Conservation (phyloP, 2,888 invertebrate genomes). For the Cactoblastis cactorum region DNA sequence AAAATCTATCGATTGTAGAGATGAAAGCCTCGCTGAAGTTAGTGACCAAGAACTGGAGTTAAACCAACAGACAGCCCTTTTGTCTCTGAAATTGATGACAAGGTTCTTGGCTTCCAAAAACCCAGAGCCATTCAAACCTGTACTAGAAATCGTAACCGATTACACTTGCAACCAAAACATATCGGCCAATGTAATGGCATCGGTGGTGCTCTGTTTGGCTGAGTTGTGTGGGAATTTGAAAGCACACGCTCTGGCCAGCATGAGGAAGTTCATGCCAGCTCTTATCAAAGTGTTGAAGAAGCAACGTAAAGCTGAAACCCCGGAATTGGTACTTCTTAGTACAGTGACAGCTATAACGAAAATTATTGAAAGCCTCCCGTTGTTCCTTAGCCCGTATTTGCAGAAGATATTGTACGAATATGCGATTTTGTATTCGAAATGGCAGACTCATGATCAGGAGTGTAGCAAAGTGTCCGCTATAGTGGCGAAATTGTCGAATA, state of each 20-base stretch:
- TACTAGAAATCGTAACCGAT: slow-evolving; percentile 83
- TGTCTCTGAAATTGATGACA: slow-evolving; percentile 90
- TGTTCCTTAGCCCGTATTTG: slow-evolving; percentile 92
- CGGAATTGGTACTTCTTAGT: slow-evolving; percentile 83
- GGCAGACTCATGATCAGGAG: slow-evolving; percentile 67
- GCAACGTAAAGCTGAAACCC: slow-evolving; percentile 79
- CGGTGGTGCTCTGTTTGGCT: slow-evolving; percentile 86
- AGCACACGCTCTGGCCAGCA: slow-evolving; percentile 84
- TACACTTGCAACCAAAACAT: slow-evolving; percentile 75
- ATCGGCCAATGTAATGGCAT: slow-evolving; percentile 83
- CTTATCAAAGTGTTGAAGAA: slow-evolving; percentile 82
- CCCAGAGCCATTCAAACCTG: slow-evolving; percentile 84
- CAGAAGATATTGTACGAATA: slow-evolving; percentile 84
- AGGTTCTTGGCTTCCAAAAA: slow-evolving; percentile 83
- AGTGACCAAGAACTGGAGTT: slow-evolving; percentile 80
- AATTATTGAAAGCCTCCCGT: slow-evolving; percentile 88
- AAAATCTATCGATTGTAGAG: slow-evolving; percentile 65
- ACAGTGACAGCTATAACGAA: slow-evolving; percentile 89
- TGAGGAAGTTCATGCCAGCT: slow-evolving; percentile 90
- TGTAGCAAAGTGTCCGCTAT: slow-evolving; percentile 75
- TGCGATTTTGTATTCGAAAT: slow-evolving; percentile 77
- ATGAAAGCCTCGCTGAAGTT: slow-evolving; percentile 42
- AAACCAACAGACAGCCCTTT: slow-evolving; percentile 89
- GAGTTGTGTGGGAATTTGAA: slow-evolving; percentile 88
- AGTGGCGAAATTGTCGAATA: slow-evolving; percentile 78